phyloP scores from a whole-genome alignment of 2,113 vertebrate genomes.

The Plecturocebus donacophilus region DNA sequence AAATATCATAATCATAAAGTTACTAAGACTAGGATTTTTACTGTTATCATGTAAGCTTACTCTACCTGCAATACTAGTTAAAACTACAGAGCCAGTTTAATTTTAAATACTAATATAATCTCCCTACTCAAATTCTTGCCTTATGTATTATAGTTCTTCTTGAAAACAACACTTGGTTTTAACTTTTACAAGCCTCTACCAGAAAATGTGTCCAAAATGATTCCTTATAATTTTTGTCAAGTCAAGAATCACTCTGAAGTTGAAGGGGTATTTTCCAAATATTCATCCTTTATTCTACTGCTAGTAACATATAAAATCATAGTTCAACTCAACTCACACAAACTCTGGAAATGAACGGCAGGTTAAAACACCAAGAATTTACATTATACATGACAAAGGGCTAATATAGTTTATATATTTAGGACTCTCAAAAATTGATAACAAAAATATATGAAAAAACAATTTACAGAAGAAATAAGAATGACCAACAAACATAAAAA shows the following conservation, averaged over 20 bases:
- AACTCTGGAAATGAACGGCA: conserved; percentile 50
- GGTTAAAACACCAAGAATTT: conserved; percentile 37
- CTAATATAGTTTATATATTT: neutral
- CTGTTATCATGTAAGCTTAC: neutral
- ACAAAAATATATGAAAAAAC: neutral
- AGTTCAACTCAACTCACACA: conserved; percentile 7
- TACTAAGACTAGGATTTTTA: conserved; percentile 10
- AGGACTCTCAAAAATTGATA: neutral
- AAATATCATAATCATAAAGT: conserved; percentile 11
- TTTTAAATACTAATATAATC: conserved; percentile 49
- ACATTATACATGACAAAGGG: neutral
- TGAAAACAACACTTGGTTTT: conserved; percentile 38
- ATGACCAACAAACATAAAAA: neutral
- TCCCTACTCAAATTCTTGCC: conserved; percentile 35
- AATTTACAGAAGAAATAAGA: conserved; percentile 48
- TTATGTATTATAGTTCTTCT: neutral
- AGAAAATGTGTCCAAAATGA: conserved; percentile 40
- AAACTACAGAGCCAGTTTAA: conserved; percentile 15
- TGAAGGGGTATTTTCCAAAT: conserved; percentile 26
- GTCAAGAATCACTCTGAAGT: conserved; percentile 25
- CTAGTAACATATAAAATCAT: neutral
- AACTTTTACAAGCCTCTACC: conserved; percentile 27
- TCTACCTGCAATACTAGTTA: neutral
- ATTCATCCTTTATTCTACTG: neutral
- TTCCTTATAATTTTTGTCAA: conserved; percentile 27